A percentile compares a stretch with the other conserved stretches of the same genome.
Conservation (phyloP, 2,888 invertebrate species). For the Minunthozetes semirufus region DNA sequence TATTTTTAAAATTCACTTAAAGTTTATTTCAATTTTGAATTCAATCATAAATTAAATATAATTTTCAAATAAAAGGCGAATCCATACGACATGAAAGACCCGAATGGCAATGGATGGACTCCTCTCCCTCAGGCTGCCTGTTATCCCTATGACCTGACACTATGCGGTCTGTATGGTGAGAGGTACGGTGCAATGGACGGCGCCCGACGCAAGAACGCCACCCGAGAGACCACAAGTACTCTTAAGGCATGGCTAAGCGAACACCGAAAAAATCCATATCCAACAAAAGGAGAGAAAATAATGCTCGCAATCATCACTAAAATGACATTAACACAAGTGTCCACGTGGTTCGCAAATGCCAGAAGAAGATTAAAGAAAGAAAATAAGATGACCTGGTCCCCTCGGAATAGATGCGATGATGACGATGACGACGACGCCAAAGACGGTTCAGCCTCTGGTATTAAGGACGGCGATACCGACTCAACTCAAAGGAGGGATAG, state of each 20-base stretch:
- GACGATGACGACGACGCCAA: slow-evolving; percentile 59
- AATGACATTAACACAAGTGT: slow-evolving; percentile 87
- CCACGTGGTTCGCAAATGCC: slow-evolving; percentile 58
- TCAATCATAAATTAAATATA: background rate
- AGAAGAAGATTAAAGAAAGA: slow-evolving; percentile 61
- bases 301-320: slow-evolving; percentile 98
- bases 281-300: slow-evolving; percentile 98
- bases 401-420: slow-evolving; percentile 84
- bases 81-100: background rate
- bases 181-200: slow-evolving; percentile 91
- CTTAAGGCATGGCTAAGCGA: slow-evolving; percentile 97
- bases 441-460: slow-evolving; percentile 25
- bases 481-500: slow-evolving; percentile 23
- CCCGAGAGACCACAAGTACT: slow-evolving; percentile 94
- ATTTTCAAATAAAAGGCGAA: background rate
- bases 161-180: too few relatives aligned
- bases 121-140: background rate
- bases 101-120: background rate
- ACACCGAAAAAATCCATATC: slow-evolving; percentile 98
- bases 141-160: background rate
- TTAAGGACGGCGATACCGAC: slow-evolving; percentile 24
- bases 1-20: background rate
- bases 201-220: slow-evolving; percentile 93
- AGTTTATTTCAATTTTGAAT: too few relatives aligned
- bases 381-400: slow-evolving; percentile 99